Evolutionary conservation across 2,797 vertebrate genomes (phyloP), one percentile per base, ranked within the genome.

Genomic region (Lepus oiostolus): DNA sequence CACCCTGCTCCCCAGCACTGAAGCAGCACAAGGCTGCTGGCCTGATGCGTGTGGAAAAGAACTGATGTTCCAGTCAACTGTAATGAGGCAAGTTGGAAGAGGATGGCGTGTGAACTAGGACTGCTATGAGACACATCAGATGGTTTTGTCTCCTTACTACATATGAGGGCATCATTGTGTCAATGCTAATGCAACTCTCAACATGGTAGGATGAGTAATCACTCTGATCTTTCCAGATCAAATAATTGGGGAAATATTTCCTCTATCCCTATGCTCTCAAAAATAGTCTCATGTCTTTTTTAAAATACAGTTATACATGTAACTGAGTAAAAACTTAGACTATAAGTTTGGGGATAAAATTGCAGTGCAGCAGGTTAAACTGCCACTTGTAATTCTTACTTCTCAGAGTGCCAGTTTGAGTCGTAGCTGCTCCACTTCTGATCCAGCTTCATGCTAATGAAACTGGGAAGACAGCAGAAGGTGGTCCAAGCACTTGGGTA

Each of bases 1-100:
- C 81, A 32, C n/a, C 28, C 42, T 60, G 76, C 50, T 90, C 67
- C 24, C 84, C 60, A n/a, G 65, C 88, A 80, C 85, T 67, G 70
- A 90, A 58, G 68, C 60, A 76, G 13, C 32, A 35, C n/a, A 9
- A 22, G 77, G 85, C 54, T 86, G 47, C 82, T 95, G 26, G 32
- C 54, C 52, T 85, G 62, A 42, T 24, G 71, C 4, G 0, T 11
- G 65, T 50, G 22, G 28, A 32, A 76, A 11, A 82, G 21, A 72
- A 32, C 50, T 50, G 21, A 90, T 82, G 60, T 19, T 13, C 70
- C 9, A 80, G 58, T 30, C 74, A 71, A 80, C 92, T n/a, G n/a
- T 54, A 76, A 13, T 19, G 76, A 80, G 12, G 67, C 38, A 74
- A 42, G n/a, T 47, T 47, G 19, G 30, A 85, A 17, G 67, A 58